Evolutionary conservation across 1,140 invertebrate genomes (phyloP).

Genomic region (Acromyrmex heyeri): DNA sequence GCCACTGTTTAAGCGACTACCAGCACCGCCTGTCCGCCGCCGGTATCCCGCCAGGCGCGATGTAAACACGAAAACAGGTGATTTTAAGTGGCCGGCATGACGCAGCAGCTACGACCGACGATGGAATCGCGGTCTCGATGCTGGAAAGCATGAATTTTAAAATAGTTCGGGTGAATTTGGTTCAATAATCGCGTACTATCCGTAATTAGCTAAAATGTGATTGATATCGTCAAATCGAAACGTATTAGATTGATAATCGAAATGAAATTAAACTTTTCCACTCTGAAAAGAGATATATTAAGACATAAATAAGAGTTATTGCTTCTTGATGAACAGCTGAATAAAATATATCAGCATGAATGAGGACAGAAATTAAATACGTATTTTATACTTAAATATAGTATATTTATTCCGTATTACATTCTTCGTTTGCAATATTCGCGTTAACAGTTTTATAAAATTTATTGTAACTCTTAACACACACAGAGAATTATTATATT

Average conservation of each 20-base stretch:
- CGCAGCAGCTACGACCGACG: conserved; percentile 26
- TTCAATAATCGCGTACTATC: conserved; percentile 15
- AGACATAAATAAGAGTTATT: not conserved
- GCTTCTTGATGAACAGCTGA: not conserved
- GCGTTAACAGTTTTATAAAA: not conserved
- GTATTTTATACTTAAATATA: not conserved
- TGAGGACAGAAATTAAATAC: not conserved
- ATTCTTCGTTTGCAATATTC: not conserved
- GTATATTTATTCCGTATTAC: not conserved
- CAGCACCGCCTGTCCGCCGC: not conserved
- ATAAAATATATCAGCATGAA: not conserved
- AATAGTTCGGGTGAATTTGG: not conserved
- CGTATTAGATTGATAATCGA: not conserved
- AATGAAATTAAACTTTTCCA: not conserved
- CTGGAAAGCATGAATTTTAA: conserved; percentile 17
- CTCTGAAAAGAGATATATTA: not conserved
- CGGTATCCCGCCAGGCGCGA: conserved; percentile 14
- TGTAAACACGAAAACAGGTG: conserved; percentile 59
- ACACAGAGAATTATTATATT: not conserved
- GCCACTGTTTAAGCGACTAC: conserved; percentile 77
- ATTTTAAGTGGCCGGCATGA: conserved; percentile 53
- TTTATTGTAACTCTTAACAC: not conserved
- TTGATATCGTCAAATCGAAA: not conserved
- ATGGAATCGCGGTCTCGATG: not conserved
- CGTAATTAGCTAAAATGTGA: not conserved